Percentiles rank a stretch among this genome's conserved stretches.
Conservation (phyloP, 2,888 invertebrate species). For the Pogonocherus hispidulus region DNA sequence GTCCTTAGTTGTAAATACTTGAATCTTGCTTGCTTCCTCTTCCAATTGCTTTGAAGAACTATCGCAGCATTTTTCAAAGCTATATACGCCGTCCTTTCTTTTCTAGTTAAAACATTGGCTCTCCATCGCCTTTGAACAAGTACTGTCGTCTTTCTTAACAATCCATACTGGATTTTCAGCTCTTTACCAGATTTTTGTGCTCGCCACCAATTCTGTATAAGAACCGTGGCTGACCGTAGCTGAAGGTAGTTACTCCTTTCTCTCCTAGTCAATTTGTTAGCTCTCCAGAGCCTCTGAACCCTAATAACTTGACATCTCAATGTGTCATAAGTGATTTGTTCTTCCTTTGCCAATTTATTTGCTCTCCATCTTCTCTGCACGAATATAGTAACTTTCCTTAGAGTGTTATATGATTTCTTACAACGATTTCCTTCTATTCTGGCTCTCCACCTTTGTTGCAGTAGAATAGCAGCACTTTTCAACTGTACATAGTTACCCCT, state of each 20-base stretch:
- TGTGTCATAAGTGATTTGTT: slow-evolving; percentile 36
- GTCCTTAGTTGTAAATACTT: slow-evolving; percentile 48
- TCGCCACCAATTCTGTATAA: slow-evolving; percentile 53
- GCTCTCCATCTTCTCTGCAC: slow-evolving; percentile 56
- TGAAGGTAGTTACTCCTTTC: slow-evolving; percentile 30
- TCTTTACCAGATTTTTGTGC: slow-evolving; percentile 59
- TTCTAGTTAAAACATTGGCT: slow-evolving; percentile 44
- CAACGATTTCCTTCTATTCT: slow-evolving; percentile 46
- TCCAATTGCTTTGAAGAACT: slow-evolving; percentile 58
- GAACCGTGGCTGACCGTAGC: slow-evolving; percentile 39
- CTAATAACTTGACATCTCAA: slow-evolving; percentile 8
- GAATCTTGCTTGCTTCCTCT: slow-evolving; percentile 50
- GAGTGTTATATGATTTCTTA: slow-evolving; percentile 48
- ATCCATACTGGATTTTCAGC: slow-evolving; percentile 56
- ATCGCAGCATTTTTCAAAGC: slow-evolving; percentile 56
- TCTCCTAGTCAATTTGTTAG: slow-evolving; percentile 27
- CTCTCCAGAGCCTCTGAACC: slow-evolving; percentile 3
- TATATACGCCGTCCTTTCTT: slow-evolving; percentile 19
- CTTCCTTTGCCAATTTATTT: slow-evolving; percentile 46
- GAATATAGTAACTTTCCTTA: slow-evolving; percentile 56
- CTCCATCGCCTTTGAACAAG: slow-evolving; percentile 64
- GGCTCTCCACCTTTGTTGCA: slow-evolving; percentile 42
- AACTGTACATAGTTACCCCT: slow-evolving; percentile 46
- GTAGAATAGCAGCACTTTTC: slow-evolving; percentile 44
- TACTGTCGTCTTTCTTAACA: slow-evolving; percentile 60